Evolutionary conservation across 1,140 invertebrate genomes (phyloP), one percentile per base, ranked within the genome.

Genomic region (Thaumetopoea pityocampa): DNA sequence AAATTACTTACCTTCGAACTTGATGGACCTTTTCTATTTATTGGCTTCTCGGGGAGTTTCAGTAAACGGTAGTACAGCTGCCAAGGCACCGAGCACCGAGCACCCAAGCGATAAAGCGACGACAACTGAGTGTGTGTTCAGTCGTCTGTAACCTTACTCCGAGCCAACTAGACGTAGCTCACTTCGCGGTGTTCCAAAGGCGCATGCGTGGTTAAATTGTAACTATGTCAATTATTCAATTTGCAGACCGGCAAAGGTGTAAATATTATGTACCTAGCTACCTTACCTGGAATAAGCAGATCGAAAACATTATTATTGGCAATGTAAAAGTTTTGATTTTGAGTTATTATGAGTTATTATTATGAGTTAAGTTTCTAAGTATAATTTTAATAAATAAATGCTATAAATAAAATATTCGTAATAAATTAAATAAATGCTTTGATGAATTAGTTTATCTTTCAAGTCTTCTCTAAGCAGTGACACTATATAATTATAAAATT

Each of bases 201-300:
- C 72, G 72, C 72, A 69, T 77, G 72, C 72, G 72, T 67, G 44
- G n/a, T n/a, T n/a, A n/a, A n/a, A n/a, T n/a, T 32, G 30, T 47
- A 29, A 62, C 57, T 51, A 64, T 60, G 66, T 70, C 71, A 70
- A 76, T 76, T 70, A 65, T 70, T 61, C 56, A 70, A 76, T 72
- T 56, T 54, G 66, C 44, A 56, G 30, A 56, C 66, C 66, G 67
- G 67, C 66, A 68, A 63, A 56, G n/a, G n/a, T n/a, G n/a, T n/a
- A n/a, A n/a, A n/a, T n/a, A n/a, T n/a, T n/a, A n/a, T n/a, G n/a
- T n/a, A n/a, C n/a, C n/a, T n/a, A n/a, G n/a, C 43, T 41, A 32
- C 30, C 42, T 54, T 29, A 19, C 10, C 17, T 29, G 11, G 11
- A 24, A 6, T 24, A 9, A 24, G 23, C 4, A 4, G 6, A 24